These are phyloP conservation scores for Taxidea taxus DNA, from an alignment of 2,113 vertebrate genomes.

Conservation along the genomic window DNA sequence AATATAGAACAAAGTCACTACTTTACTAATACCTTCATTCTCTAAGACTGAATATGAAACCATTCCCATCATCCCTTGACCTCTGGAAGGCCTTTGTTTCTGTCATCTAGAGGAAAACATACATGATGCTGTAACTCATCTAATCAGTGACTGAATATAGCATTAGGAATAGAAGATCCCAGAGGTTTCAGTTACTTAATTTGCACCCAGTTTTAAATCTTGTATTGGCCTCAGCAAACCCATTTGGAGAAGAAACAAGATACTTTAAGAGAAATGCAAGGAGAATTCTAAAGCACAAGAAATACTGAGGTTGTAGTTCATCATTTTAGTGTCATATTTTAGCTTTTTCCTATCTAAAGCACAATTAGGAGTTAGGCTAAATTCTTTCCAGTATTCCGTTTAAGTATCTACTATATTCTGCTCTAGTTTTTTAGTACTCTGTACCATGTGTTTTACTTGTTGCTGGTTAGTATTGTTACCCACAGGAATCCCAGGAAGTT, in stretches of 20 bases:
- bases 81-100: background rate
- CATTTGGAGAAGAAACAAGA: background rate
- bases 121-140: background rate
- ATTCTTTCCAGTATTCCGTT: slow-evolving; percentile 31
- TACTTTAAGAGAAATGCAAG: background rate
- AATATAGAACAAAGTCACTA: slow-evolving; percentile 15
- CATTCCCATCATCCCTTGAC: background rate
- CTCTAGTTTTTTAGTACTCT: slow-evolving; percentile 41
- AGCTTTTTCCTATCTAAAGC: slow-evolving; percentile 68
- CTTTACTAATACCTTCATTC: background rate
- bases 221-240: background rate
- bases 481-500: slow-evolving; percentile 51
- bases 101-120: background rate
- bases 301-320: background rate
- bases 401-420: slow-evolving; percentile 38
- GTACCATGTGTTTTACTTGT: slow-evolving; percentile 2
- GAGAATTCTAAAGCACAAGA: slow-evolving; percentile 59
- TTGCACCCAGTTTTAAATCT: slow-evolving; percentile 25
- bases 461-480: background rate
- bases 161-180: background rate
- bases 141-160: background rate
- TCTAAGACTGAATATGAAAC: slow-evolving; percentile 3
- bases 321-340: slow-evolving; percentile 15
- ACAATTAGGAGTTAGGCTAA: slow-evolving; percentile 70
- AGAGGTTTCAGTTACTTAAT: slow-evolving; percentile 41